phyloP scores from a whole-genome alignment of 2,113 vertebrate species.

The Centropristis striata region DNA sequence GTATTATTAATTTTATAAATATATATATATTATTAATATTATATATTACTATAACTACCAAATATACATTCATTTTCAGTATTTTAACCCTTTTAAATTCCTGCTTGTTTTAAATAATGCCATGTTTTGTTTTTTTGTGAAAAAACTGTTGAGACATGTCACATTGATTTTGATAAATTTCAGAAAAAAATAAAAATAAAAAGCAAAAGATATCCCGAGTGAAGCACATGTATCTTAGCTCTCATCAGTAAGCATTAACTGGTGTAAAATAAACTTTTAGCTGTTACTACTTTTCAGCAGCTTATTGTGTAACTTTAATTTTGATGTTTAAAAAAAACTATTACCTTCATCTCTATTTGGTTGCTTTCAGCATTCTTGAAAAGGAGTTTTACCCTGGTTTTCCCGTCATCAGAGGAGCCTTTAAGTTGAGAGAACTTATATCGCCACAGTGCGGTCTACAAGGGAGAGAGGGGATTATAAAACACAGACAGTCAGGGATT shows the following conservation, averaged over 20 bases:
- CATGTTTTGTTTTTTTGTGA: no score
- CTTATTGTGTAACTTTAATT: background rate
- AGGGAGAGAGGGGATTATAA: slow-evolving; percentile 21
- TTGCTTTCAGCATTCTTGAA: slow-evolving; percentile 93
- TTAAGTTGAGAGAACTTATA: slow-evolving; percentile 97
- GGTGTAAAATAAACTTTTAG: background rate
- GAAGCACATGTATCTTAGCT: background rate
- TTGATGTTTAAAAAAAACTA: background rate
- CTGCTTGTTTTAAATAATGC: no score
- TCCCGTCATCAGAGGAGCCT: slow-evolving; percentile 96
- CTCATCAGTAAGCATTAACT: slow-evolving; percentile 7
- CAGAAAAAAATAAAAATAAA: no score
- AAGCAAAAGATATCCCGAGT: no score
- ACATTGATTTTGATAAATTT: no score
- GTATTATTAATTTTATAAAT: no score
- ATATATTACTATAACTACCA: no score
- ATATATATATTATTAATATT: no score
- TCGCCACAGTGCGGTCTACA: slow-evolving; percentile 90
- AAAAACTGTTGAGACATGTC: no score
- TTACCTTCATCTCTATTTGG: slow-evolving; percentile 96
- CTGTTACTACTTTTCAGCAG: background rate
- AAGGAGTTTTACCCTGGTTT: slow-evolving; percentile 92
- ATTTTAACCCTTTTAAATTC: no score
- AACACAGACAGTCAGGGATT: slow-evolving; percentile 37
- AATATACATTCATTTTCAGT: no score